phyloP scores from a whole-genome alignment of 2,888 invertebrate species.

The Tanaodytes sp. region DNA sequence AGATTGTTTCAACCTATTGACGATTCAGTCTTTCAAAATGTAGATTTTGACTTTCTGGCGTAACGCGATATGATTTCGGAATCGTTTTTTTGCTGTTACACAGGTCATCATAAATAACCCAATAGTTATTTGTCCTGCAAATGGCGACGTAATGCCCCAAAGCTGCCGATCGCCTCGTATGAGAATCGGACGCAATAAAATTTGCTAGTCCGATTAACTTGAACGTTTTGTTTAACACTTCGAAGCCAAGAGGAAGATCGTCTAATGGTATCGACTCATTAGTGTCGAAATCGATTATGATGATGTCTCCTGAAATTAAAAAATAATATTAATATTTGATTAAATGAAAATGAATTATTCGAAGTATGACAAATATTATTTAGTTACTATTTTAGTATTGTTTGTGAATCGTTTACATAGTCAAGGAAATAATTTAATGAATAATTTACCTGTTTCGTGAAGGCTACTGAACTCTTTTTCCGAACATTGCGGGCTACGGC shows the following conservation, averaged over 20 bases:
- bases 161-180: not conserved
- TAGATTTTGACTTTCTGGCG: not conserved
- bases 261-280: not conserved
- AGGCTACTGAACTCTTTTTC: not conserved
- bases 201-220: not conserved
- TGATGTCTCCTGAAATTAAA: slow-evolving; percentile 2
- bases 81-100: not conserved
- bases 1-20: too few relatives aligned
- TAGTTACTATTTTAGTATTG: too few relatives aligned
- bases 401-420: too few relatives aligned
- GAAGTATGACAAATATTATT: not conserved
- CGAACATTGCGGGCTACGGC: not conserved
- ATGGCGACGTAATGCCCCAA: slow-evolving; percentile 2
- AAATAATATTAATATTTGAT: not conserved
- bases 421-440: too few relatives aligned
- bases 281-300: slow-evolving; percentile 1
- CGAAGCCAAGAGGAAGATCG: not conserved
- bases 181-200: not conserved
- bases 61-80: not conserved
- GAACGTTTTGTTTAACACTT: not conserved
- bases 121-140: not conserved
- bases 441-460: not conserved
- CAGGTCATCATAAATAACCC: not conserved
- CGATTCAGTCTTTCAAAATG: not conserved
- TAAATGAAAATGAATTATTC: not conserved